Evolutionary conservation across 2,888 invertebrate genomes (phyloP).

Genomic region (Noctua fimbriata): DNA sequence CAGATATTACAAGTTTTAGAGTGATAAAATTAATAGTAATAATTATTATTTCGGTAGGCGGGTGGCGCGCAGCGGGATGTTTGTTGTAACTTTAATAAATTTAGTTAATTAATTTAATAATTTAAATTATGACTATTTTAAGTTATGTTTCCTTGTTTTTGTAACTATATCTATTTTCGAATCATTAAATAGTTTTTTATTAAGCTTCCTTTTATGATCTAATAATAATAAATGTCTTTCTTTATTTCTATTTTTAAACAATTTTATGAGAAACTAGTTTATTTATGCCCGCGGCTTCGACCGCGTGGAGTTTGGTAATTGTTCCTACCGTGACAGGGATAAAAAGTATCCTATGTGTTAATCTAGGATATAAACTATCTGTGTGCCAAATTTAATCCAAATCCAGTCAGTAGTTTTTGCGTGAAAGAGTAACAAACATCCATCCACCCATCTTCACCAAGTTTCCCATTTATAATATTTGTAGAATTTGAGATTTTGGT

Average conservation of each 20-base stretch:
- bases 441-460: too few species aligned
- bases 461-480: too few species aligned
- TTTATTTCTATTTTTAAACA: not conserved
- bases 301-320: too few species aligned
- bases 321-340: too few species aligned
- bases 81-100: conserved; percentile 49
- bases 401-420: too few species aligned
- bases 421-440: too few species aligned
- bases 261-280: not conserved
- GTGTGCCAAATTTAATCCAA: too few species aligned
- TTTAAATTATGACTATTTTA: conserved; percentile 21
- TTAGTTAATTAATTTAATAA: conserved; percentile 57
- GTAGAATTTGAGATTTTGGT: not conserved
- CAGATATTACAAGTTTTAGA: conserved; percentile 50
- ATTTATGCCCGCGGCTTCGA: too few species aligned
- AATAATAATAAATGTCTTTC: not conserved
- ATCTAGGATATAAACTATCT: too few species aligned
- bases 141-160: conserved; percentile 44
- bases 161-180: conserved; percentile 24
- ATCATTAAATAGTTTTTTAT: conserved; percentile 29
- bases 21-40: conserved; percentile 64
- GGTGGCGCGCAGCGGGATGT: conserved; percentile 54
- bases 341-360: too few species aligned
- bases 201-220: not conserved
- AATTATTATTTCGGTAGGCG: conserved; percentile 55